Percentiles rank a stretch among this genome's conserved stretches.
These are phyloP conservation scores for Sceloporus undulatus DNA, from an alignment of 2,113 vertebrate genomes.

Conservation along the genomic window DNA sequence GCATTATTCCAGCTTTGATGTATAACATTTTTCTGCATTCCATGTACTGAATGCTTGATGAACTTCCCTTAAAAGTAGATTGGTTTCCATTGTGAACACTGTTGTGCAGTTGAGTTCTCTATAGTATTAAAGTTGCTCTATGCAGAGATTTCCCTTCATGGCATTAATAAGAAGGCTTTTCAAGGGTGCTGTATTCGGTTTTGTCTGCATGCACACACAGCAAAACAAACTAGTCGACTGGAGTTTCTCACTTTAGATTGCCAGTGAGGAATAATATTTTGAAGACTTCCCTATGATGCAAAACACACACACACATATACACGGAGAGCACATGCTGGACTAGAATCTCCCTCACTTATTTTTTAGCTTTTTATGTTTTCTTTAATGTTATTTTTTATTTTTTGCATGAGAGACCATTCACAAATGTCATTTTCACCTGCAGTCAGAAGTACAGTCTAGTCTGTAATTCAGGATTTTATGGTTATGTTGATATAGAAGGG, in stretches of 20 bases:
- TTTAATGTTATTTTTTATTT: neutral
- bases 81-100: conserved; percentile 33
- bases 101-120: neutral
- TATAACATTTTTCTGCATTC: neutral
- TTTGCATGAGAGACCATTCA: neutral
- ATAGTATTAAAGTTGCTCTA: neutral
- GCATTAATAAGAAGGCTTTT: rapidly evolving
- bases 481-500: neutral
- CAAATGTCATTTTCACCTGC: neutral
- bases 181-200: neutral
- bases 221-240: neutral
- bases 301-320: neutral
- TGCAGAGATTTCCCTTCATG: conserved; percentile 1
- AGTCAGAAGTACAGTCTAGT: neutral
- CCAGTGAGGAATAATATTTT: no score
- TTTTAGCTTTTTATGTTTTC: neutral
- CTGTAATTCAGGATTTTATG: neutral
- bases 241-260: neutral
- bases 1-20: conserved; percentile 32
- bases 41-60: neutral
- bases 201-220: neutral
- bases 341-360: neutral
- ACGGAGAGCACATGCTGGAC: no score
- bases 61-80: conserved; percentile 19
- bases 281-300: neutral